Evolutionary conservation across 2,113 vertebrate genomes (phyloP).

Genomic region (pig (Sus scrofa)): DNA sequence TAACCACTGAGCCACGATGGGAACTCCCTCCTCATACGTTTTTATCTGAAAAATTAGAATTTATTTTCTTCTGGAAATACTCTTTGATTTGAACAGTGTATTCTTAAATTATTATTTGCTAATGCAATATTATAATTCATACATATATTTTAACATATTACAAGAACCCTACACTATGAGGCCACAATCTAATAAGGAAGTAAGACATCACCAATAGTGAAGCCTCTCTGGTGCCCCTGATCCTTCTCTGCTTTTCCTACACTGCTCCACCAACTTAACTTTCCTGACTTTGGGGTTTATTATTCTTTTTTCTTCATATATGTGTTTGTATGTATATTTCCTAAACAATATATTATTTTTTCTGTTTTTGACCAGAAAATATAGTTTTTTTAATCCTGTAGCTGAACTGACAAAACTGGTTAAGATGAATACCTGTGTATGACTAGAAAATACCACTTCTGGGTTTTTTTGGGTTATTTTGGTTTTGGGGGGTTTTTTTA

Average conservation of each 20-base stretch:
- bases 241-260: neutral
- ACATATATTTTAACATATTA: neutral
- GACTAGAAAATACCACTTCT: neutral
- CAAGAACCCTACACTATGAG: neutral
- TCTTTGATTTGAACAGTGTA: neutral
- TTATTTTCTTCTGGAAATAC: conserved; percentile 26
- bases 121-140: conserved; percentile 1
- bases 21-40: neutral
- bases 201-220: conserved; percentile 21
- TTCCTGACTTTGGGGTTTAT: conserved; percentile 39
- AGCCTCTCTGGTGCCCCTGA: neutral
- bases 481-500: no score
- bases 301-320: conserved; percentile 4
- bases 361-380: conserved; percentile 42
- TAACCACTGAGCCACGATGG: no score
- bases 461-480: neutral
- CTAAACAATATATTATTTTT: conserved; percentile 37
- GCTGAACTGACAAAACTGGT: neutral
- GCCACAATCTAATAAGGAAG: conserved; percentile 12
- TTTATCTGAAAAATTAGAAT: conserved; percentile 35
- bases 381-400: neutral
- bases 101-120: conserved; percentile 37
- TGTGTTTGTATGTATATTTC: neutral
- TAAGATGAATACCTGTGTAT: neutral
- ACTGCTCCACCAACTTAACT: neutral